Percentiles rank a stretch among this genome's conserved stretches.
Evolutionary conservation across 2,888 invertebrate genomes (phyloP).

Genomic region (Plebejus anna): DNA sequence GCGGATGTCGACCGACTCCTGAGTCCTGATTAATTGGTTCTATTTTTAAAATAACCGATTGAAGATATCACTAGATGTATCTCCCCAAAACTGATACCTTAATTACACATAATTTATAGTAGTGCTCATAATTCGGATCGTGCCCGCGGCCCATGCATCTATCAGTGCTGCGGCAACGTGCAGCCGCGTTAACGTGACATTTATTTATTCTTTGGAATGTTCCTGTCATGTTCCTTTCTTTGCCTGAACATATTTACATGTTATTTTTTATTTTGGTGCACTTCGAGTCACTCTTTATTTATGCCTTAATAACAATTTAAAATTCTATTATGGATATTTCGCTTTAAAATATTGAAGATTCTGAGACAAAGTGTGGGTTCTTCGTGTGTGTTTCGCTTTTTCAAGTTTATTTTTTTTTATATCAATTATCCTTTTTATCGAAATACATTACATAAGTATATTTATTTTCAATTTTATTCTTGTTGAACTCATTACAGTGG

Average conservation of each 20-base stretch:
- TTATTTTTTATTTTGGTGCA: conserved; percentile 42
- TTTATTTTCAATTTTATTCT: neutral
- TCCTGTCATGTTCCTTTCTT: conserved; percentile 60
- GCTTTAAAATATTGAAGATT: conserved; percentile 12
- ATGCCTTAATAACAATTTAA: conserved; percentile 25
- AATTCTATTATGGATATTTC: conserved; percentile 21
- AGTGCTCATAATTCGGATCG: conserved; percentile 35
- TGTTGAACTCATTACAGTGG: too few relatives aligned
- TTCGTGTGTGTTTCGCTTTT: conserved; percentile 15
- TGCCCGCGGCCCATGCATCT: conserved; percentile 56
- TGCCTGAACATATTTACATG: conserved; percentile 60
- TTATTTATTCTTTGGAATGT: conserved; percentile 73
- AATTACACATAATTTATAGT: conserved; percentile 30
- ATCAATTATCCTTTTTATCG: neutral
- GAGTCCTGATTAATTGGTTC: neutral
- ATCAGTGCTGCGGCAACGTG: conserved; percentile 56
- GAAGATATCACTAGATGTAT: neutral
- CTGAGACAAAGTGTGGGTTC: neutral
- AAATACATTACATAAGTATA: neutral
- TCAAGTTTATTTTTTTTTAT: neutral
- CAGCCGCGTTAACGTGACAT: conserved; percentile 64
- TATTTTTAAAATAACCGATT: conserved; percentile 5
- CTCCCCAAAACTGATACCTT: conserved; percentile 20
- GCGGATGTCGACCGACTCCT: neutral
- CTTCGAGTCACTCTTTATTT: conserved; percentile 32